phyloP scores from a whole-genome alignment of 2,113 vertebrate species.

The Smithornis capensis region DNA sequence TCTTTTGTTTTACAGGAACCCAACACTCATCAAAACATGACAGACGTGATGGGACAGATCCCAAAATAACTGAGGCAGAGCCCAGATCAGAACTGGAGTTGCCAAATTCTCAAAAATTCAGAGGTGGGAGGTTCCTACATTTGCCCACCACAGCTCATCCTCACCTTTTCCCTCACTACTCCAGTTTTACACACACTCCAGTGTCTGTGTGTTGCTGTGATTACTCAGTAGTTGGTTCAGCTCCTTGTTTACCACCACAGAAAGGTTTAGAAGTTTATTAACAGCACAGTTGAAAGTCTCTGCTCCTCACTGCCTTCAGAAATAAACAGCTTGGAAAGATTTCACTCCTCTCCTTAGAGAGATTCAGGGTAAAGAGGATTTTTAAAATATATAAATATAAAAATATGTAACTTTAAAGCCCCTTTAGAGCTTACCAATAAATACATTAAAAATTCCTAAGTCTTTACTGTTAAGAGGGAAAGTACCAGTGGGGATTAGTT shows the following conservation, averaged over 20 bases:
- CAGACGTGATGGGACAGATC: neutral
- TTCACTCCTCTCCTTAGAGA: neutral
- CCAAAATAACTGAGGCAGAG: neutral
- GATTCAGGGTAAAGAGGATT: neutral
- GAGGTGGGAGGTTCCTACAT: accelerated
- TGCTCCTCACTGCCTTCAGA: neutral
- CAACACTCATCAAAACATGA: neutral
- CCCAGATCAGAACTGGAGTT: neutral
- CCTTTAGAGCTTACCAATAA: neutral
- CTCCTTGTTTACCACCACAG: neutral
- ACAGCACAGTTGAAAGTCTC: neutral
- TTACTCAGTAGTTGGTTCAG: neutral
- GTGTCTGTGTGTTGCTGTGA: neutral
- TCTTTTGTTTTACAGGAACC: neutral
- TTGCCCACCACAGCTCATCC: neutral
- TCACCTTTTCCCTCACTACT: too few relatives aligned
- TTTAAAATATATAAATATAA: neutral
- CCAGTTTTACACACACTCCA: neutral
- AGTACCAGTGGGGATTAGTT: neutral
- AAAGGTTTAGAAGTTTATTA: neutral
- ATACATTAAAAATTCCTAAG: neutral
- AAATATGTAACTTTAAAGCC: neutral
- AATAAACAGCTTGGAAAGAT: neutral
- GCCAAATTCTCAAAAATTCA: neutral
- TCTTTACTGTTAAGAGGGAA: neutral